phyloP scores from a whole-genome alignment of 2,797 vertebrate species.

The Sebastes matsubarae region DNA sequence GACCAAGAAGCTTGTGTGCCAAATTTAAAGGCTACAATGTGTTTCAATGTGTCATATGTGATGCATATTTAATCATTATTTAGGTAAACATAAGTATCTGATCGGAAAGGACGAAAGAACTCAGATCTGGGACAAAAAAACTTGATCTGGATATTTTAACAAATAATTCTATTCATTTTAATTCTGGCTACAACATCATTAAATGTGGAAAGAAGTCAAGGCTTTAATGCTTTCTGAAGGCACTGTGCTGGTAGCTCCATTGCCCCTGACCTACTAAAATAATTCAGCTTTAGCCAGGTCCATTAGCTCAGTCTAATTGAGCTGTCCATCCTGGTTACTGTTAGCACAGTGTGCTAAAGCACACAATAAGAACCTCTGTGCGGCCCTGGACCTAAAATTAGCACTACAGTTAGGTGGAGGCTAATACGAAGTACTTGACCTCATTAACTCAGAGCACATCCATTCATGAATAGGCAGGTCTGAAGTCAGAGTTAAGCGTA shows the following conservation, averaged over 20 bases:
- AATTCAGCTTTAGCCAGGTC: slow-evolving; percentile 39
- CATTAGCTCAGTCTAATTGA: slow-evolving; percentile 58
- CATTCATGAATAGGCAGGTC: slow-evolving; percentile 34
- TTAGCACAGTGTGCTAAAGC: slow-evolving; percentile 21
- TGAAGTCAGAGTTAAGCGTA: slow-evolving; percentile 24
- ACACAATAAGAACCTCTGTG: slow-evolving; percentile 29
- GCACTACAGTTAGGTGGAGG: slow-evolving; percentile 40
- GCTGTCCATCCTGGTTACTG: slow-evolving; percentile 48
- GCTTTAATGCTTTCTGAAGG: background rate
- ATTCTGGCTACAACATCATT: background rate
- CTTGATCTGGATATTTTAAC: background rate
- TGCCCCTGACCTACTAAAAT: slow-evolving; percentile 38
- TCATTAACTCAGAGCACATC: slow-evolving; percentile 66
- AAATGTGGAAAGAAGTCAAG: background rate
- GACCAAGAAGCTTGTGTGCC: background rate
- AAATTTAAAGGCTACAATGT: background rate
- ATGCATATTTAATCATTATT: background rate
- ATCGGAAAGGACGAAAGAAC: no score
- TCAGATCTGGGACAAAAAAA: background rate
- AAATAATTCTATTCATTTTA: background rate
- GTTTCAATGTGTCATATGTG: background rate
- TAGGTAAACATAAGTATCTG: no score
- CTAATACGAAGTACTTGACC: slow-evolving; percentile 64
- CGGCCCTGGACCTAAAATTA: slow-evolving; percentile 61
- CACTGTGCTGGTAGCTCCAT: background rate